Percentiles rank a stretch among this genome's conserved stretches.
Evolutionary conservation across 2,888 invertebrate species (phyloP).

Genomic region (Lasioglossum morio): DNA sequence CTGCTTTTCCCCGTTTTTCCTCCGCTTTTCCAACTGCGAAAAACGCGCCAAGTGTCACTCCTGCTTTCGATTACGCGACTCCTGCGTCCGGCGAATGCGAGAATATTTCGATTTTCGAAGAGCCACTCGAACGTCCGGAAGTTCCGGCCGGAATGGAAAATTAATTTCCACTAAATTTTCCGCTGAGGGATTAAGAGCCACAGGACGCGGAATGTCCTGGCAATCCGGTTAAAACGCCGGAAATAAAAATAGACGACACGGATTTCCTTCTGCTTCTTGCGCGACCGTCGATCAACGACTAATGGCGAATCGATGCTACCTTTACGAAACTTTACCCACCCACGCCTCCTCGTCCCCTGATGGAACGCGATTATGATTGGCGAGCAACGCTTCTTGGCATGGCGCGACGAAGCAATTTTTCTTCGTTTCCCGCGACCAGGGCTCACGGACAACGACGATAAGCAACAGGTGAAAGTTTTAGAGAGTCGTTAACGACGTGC

Average conservation of each 20-base stretch:
- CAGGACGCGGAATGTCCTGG: not conserved
- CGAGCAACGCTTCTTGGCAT: not conserved
- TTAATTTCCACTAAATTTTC: no score
- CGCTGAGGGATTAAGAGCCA: not conserved
- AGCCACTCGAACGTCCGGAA: not conserved
- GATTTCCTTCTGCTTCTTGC: conserved; percentile 10
- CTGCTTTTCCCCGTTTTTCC: not conserved
- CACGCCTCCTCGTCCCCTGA: not conserved
- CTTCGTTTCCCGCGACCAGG: not conserved
- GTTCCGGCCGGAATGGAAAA: not conserved
- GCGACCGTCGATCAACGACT: conserved; percentile 22
- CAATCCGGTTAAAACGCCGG: conserved; percentile 39
- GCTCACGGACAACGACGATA: conserved; percentile 20
- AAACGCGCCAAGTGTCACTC: not conserved
- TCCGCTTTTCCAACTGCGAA: not conserved
- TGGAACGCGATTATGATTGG: not conserved
- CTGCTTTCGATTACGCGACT: not conserved
- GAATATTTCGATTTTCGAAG: not conserved
- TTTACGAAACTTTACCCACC: not conserved
- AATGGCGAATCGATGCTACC: conserved; percentile 31
- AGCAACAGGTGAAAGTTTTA: conserved; percentile 61
- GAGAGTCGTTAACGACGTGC: conserved; percentile 45
- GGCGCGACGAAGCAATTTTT: not conserved
- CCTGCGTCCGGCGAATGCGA: not conserved
- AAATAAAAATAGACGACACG: conserved; percentile 49